Evolutionary conservation across 2,888 invertebrate genomes (phyloP).

Genomic region (Philhelius pedissequus): DNA sequence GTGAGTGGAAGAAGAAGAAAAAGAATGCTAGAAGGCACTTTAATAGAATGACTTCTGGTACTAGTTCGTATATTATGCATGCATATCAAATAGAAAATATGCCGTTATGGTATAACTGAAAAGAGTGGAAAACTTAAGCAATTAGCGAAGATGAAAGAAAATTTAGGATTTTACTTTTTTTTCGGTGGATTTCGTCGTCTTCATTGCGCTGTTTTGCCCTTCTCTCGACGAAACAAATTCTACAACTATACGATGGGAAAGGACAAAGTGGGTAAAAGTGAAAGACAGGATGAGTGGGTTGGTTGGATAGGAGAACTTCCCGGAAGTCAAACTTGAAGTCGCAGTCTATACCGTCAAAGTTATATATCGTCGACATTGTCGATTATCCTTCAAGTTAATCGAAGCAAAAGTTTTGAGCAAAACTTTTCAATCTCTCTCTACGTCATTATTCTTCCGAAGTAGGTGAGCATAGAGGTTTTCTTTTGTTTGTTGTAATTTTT

Average conservation of each 20-base stretch:
- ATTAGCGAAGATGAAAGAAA: slow-evolving; percentile 55
- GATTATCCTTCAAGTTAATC: slow-evolving; percentile 65
- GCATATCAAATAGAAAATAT: not conserved
- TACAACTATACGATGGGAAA: not conserved
- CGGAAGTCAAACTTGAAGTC: slow-evolving; percentile 33
- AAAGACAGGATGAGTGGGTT: not conserved
- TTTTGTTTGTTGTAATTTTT: not conserved
- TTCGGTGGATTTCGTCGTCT: not conserved
- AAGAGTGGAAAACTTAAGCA: slow-evolving; percentile 63
- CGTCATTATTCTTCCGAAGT: slow-evolving; percentile 39
- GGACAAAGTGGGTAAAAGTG: not conserved
- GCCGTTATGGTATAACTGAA: slow-evolving; percentile 13
- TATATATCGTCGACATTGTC: slow-evolving; percentile 62
- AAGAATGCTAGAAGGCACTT: slow-evolving; percentile 42
- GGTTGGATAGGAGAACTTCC: not conserved
- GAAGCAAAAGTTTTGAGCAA: slow-evolving; percentile 59
- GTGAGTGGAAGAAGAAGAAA: not conserved
- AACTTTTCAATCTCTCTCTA: slow-evolving; percentile 53
- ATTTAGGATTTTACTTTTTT: slow-evolving; percentile 42
- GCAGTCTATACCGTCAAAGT: slow-evolving; percentile 43
- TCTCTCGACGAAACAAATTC: not conserved
- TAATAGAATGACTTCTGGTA: slow-evolving; percentile 14
- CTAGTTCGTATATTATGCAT: too few species aligned
- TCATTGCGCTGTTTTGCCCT: not conserved
- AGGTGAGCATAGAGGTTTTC: not conserved